These are phyloP conservation scores for Pocota personata DNA, from an alignment of 2,888 invertebrate species.

Conservation along the genomic window DNA sequence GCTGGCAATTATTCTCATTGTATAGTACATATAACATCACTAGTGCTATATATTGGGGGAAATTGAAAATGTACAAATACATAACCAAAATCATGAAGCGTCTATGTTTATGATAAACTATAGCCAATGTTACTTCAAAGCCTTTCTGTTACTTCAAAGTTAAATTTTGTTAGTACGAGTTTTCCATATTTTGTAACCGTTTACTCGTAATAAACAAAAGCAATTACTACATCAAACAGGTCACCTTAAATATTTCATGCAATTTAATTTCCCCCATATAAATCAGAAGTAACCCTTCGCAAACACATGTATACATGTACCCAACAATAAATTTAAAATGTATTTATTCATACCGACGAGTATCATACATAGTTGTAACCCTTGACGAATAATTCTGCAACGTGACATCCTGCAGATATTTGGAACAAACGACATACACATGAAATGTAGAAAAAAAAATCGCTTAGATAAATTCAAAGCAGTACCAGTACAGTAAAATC, in stretches of 20 bases:
- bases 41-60: too few species aligned
- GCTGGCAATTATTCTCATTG: too few species aligned
- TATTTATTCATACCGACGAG: constrained; percentile 63
- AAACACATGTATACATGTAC: background rate
- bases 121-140: too few species aligned
- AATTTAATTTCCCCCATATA: constrained; percentile 14
- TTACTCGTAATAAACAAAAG: too few species aligned
- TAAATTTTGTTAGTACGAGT: too few species aligned
- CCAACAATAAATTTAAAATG: constrained; percentile 35
- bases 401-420: constrained; percentile 31
- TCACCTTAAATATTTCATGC: background rate
- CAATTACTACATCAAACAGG: background rate
- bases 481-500: constrained; percentile 34
- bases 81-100: too few species aligned
- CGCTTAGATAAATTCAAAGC: constrained; percentile 52
- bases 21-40: too few species aligned
- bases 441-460: constrained; percentile 16
- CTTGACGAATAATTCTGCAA: constrained; percentile 11
- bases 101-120: too few species aligned
- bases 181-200: too few species aligned
- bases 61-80: too few species aligned
- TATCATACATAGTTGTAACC: constrained; percentile 14
- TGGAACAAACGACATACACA: background rate
- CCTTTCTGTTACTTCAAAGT: too few species aligned
- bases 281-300: constrained; percentile 26